Conservation (phyloP, 1,140 invertebrate species). For the Chrysomallon squamiferum region DNA sequence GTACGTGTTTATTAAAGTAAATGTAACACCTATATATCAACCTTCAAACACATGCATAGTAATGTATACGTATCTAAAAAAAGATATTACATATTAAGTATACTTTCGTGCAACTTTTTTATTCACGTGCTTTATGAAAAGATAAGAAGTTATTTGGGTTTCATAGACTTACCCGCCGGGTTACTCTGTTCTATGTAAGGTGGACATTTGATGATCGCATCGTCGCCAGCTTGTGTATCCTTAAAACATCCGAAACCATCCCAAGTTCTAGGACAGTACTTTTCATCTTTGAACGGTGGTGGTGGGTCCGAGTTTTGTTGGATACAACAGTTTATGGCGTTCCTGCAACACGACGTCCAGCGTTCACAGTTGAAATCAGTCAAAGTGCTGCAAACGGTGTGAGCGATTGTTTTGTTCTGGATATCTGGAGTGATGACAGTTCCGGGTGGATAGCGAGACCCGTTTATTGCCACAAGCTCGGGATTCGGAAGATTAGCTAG, state of each 20-base stretch:
- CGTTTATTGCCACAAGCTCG: constrained; percentile 8
- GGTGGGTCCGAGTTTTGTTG: constrained; percentile 9
- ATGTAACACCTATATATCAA: no score
- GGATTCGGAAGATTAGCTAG: background rate
- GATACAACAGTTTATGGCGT: constrained; percentile 20
- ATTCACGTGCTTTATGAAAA: no score
- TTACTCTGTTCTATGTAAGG: constrained; percentile 21
- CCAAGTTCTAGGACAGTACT: constrained; percentile 30
- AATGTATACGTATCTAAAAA: no score
- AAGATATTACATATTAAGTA: no score
- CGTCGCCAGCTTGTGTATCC: constrained; percentile 2
- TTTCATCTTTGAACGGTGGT: background rate
- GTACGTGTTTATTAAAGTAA: no score
- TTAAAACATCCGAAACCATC: constrained; percentile 29
- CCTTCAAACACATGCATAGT: no score
- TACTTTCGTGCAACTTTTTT: no score
- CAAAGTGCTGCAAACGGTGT: constrained; percentile 15
- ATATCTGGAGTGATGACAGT: constrained; percentile 18
- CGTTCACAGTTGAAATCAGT: constrained; percentile 13
- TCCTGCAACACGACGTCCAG: constrained; percentile 27
- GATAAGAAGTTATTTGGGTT: no score
- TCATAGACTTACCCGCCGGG: constrained; percentile 11
- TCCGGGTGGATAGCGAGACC: constrained; percentile 8
- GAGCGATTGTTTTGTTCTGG: constrained; percentile 1
- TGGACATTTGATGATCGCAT: constrained; percentile 16